Conservation (phyloP, 2,797 vertebrate species). For the Ciconia nigra region DNA sequence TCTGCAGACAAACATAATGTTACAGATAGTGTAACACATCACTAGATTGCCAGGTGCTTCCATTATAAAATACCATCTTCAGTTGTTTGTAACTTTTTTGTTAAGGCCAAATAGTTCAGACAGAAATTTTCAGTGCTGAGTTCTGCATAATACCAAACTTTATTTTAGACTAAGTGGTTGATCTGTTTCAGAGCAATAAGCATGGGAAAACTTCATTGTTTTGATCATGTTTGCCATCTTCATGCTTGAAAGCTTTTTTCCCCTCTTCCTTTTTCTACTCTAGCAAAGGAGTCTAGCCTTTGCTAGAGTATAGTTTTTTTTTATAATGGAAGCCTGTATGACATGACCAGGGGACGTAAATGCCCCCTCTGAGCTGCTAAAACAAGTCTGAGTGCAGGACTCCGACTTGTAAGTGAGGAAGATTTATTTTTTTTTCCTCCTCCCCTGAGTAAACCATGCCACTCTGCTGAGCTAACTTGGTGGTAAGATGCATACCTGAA, state of each 20-base stretch:
- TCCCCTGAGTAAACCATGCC: not conserved
- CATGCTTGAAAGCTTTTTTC: not conserved
- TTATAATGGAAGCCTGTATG: not conserved
- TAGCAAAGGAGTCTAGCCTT: not conserved
- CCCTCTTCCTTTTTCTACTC: not conserved
- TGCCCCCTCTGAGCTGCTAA: not conserved
- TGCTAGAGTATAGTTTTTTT: not conserved
- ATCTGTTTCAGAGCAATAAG: not conserved
- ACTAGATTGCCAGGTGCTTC: not conserved
- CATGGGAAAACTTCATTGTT: not conserved
- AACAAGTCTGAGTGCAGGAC: not conserved
- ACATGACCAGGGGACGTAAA: not conserved
- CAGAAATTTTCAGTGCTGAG: not conserved
- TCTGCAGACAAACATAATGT: not conserved
- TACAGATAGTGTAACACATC: not conserved
- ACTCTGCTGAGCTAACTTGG: not conserved
- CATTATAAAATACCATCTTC: not conserved
- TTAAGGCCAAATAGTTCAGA: not conserved
- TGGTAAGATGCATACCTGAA: not conserved
- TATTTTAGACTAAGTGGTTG: not conserved
- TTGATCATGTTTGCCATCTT: not conserved
- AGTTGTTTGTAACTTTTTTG: not conserved
- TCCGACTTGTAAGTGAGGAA: not conserved
- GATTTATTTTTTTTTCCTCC: not conserved
- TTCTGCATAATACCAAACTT: not conserved